phyloP scores from a whole-genome alignment of 2,888 invertebrate species.

The Nezara viridula region DNA sequence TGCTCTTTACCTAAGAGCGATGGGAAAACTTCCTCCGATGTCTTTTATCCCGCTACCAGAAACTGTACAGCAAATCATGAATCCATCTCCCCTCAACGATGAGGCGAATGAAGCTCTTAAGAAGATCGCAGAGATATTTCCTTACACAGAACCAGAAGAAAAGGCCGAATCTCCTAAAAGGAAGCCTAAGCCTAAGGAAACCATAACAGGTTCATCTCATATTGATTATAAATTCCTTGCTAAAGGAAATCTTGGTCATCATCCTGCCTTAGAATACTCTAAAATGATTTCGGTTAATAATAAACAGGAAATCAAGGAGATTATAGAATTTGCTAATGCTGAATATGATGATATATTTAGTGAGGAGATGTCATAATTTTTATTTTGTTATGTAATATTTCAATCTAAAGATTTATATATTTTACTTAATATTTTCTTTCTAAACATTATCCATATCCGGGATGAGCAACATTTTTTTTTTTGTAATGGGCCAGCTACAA shows the following conservation, averaged over 20 bases:
- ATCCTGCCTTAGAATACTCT: not conserved
- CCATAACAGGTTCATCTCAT: not conserved
- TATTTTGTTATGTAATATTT: not conserved
- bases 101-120: slow-evolving; percentile 18
- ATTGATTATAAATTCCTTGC: not conserved
- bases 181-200: not conserved
- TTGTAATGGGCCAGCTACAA: too few species aligned
- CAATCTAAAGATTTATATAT: not conserved
- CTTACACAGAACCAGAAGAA: not conserved
- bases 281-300: not conserved
- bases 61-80: slow-evolving; percentile 33
- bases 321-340: not conserved
- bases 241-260: not conserved
- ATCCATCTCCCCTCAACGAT: slow-evolving; percentile 22
- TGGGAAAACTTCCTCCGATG: slow-evolving; percentile 37
- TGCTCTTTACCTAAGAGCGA: slow-evolving; percentile 41
- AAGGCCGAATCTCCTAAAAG: not conserved
- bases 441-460: not conserved
- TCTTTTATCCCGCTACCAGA: slow-evolving; percentile 19
- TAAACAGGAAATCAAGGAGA: slow-evolving; percentile 3
- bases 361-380: not conserved
- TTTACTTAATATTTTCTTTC: not conserved
- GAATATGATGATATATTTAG: slow-evolving; percentile 8
- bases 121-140: slow-evolving; percentile 45
- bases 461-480: too few species aligned